phyloP scores from a whole-genome alignment of 1,140 invertebrate genomes.

The Listronotus oregonensis region DNA sequence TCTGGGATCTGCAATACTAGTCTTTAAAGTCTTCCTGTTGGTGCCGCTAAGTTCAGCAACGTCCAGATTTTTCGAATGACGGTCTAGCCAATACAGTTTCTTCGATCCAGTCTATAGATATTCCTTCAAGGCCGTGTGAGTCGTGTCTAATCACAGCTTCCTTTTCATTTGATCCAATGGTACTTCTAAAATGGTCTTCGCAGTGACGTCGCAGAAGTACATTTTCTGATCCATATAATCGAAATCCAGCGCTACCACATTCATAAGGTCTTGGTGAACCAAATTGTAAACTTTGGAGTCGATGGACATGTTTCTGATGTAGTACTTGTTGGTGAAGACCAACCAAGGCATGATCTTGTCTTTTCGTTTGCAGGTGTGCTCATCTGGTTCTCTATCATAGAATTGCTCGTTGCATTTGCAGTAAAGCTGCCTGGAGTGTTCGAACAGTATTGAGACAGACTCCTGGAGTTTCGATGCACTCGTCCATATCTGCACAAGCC shows the following conservation, averaged over 20 bases:
- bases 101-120: slow-evolving; percentile 97
- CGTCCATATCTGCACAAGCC: slow-evolving; percentile 91
- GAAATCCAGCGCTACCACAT: slow-evolving; percentile 95
- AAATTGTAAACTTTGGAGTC: slow-evolving; percentile 82
- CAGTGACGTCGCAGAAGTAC: slow-evolving; percentile 94
- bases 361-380: slow-evolving; percentile 87
- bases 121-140: slow-evolving; percentile 93
- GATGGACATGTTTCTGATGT: slow-evolving; percentile 92
- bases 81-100: slow-evolving; percentile 97
- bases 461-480: slow-evolving; percentile 87
- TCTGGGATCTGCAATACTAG: slow-evolving; percentile 88
- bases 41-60: slow-evolving; percentile 93
- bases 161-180: slow-evolving; percentile 62
- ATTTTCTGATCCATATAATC: slow-evolving; percentile 82
- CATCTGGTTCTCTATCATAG: slow-evolving; percentile 85
- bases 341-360: slow-evolving; percentile 87
- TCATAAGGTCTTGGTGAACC: slow-evolving; percentile 93
- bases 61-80: slow-evolving; percentile 92
- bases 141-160: slow-evolving; percentile 91
- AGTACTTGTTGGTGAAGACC: slow-evolving; percentile 97
- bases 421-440: slow-evolving; percentile 95
- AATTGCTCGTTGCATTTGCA: slow-evolving; percentile 96
- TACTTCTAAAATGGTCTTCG: slow-evolving; percentile 87
- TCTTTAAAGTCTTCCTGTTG: slow-evolving; percentile 84
- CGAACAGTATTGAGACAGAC: slow-evolving; percentile 94